phyloP scores from a whole-genome alignment of 2,888 invertebrate species.

The Dryococelus australis region DNA sequence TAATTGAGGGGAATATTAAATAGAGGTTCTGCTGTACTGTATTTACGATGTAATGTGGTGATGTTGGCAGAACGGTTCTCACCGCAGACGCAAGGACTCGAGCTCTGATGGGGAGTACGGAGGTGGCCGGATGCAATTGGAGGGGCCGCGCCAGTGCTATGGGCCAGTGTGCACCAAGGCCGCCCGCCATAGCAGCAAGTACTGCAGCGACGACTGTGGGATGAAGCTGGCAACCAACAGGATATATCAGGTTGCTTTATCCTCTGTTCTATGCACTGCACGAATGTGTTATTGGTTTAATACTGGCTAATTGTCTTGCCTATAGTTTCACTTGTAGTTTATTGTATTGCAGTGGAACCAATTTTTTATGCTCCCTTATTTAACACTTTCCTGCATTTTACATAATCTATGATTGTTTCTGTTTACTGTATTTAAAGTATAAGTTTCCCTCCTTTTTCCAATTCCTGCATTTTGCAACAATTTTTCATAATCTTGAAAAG shows the following conservation, averaged over 20 bases:
- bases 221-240: constrained; percentile 84
- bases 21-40: too few species aligned
- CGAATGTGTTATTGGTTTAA: not conserved
- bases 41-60: too few species aligned
- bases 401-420: not conserved
- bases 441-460: too few species aligned
- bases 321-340: constrained; percentile 20
- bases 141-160: constrained; percentile 80
- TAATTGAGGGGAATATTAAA: too few species aligned
- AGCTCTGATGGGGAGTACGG: constrained; percentile 44
- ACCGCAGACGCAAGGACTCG: constrained; percentile 50
- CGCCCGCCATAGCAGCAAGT: constrained; percentile 85
- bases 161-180: constrained; percentile 87
- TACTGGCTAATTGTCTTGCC: not conserved
- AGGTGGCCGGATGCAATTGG: constrained; percentile 46
- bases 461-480: too few species aligned
- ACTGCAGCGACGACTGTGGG: constrained; percentile 93
- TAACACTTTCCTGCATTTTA: not conserved
- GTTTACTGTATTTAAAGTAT: too few species aligned
- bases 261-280: constrained; percentile 39
- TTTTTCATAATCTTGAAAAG: too few species aligned
- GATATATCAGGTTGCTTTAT: constrained; percentile 74
- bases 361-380: too few species aligned
- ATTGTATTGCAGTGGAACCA: too few species aligned
- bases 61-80: not conserved